A percentile compares a stretch with the other conserved stretches of the same genome.
Evolutionary conservation across 1,140 invertebrate species (phyloP).

Genomic region (Pseudomyrmex concolor): DNA sequence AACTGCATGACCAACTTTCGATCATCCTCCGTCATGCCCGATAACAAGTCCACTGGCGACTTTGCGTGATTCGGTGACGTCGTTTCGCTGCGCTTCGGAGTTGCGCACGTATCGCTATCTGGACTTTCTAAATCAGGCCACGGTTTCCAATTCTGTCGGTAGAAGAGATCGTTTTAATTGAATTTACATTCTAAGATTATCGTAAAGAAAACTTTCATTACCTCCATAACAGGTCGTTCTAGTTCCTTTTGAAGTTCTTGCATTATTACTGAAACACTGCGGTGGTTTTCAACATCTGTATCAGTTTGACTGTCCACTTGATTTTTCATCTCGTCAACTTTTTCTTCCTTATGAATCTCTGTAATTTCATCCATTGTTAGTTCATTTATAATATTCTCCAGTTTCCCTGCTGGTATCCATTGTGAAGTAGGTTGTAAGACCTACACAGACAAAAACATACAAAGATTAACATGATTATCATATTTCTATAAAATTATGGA

Average conservation of each 20-base stretch:
- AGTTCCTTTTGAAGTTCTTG: slow-evolving; percentile 90
- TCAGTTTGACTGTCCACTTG: slow-evolving; percentile 75
- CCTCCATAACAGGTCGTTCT: slow-evolving; percentile 84
- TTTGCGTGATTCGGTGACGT: slow-evolving; percentile 66
- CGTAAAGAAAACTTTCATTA: slow-evolving; percentile 53
- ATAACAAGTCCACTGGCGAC: slow-evolving; percentile 66
- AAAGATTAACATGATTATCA: not conserved
- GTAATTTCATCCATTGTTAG: slow-evolving; percentile 73
- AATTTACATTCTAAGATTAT: not conserved
- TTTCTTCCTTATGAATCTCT: slow-evolving; percentile 62
- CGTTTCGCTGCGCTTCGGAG: slow-evolving; percentile 50
- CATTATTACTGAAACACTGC: slow-evolving; percentile 90
- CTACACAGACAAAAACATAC: slow-evolving; percentile 62
- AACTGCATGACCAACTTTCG: slow-evolving; percentile 90
- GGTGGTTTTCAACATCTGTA: slow-evolving; percentile 83
- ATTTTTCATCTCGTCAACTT: slow-evolving; percentile 73
- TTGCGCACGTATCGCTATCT: slow-evolving; percentile 57
- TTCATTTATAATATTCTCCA: slow-evolving; percentile 78
- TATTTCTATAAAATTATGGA: slow-evolving; percentile 8
- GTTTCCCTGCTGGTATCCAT: slow-evolving; percentile 78
- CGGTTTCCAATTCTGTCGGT: slow-evolving; percentile 81
- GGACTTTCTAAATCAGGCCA: slow-evolving; percentile 80
- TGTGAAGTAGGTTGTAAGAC: slow-evolving; percentile 82
- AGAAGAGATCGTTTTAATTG: slow-evolving; percentile 48
- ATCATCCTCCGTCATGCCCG: slow-evolving; percentile 82